Percentiles rank a stretch among this genome's conserved stretches.
These are phyloP conservation scores for Chionis minor DNA, from an alignment of 2,113 vertebrate species.

Conservation along the genomic window DNA sequence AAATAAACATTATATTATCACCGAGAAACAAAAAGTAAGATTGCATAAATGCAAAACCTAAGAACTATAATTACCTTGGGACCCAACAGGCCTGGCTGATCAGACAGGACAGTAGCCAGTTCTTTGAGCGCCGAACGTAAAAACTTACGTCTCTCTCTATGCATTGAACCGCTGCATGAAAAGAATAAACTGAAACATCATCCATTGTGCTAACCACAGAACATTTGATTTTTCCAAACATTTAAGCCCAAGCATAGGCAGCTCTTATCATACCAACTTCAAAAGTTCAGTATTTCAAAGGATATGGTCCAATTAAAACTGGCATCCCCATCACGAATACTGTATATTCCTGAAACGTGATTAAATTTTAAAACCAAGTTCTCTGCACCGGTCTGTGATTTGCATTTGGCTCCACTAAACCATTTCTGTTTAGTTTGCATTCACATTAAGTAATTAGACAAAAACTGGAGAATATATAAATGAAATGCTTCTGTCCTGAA, in stretches of 20 bases:
- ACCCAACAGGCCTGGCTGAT: slow-evolving; percentile 93
- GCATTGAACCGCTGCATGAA: slow-evolving; percentile 89
- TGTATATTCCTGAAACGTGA: background rate
- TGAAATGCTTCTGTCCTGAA: background rate
- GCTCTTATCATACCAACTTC: background rate
- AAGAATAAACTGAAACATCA: background rate
- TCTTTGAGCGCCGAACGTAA: slow-evolving; percentile 96
- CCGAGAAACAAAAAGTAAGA: background rate
- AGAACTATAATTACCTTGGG: slow-evolving; percentile 84
- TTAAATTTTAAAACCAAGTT: background rate
- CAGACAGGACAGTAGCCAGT: slow-evolving; percentile 93
- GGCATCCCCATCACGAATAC: background rate
- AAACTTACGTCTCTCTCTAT: slow-evolving; percentile 96
- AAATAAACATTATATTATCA: rapidly evolving
- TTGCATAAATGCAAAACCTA: background rate
- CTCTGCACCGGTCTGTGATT: background rate
- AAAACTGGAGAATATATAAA: background rate
- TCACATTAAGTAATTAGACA: background rate
- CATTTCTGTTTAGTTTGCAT: background rate
- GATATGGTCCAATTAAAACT: background rate
- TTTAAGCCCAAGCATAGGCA: background rate
- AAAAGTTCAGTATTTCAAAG: background rate
- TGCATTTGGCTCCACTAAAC: background rate
- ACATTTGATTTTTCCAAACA: background rate
- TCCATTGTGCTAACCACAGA: background rate